These are phyloP conservation scores for Rhynchonycteris naso DNA, from an alignment of 2,797 vertebrate species.

Conservation along the genomic window DNA sequence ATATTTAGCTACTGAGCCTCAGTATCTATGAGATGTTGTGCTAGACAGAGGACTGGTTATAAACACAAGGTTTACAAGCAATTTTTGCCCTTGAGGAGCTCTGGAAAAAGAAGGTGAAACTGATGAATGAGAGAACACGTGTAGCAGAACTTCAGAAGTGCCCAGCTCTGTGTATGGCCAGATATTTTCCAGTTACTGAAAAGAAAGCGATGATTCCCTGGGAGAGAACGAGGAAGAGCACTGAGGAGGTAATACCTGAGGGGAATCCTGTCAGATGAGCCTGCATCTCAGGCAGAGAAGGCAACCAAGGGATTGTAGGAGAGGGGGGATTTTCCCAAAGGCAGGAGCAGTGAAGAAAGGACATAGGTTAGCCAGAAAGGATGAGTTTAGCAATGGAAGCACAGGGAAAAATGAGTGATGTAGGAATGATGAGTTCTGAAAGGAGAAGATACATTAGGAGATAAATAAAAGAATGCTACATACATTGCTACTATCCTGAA, in stretches of 20 bases:
- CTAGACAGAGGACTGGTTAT: background rate
- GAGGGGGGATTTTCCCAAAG: background rate
- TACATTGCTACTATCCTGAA: background rate
- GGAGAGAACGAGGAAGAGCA: background rate
- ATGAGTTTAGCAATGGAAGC: background rate
- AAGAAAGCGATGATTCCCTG: background rate
- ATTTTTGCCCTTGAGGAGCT: background rate
- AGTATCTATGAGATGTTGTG: background rate
- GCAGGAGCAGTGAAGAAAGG: background rate
- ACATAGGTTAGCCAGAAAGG: background rate
- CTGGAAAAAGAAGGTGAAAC: background rate
- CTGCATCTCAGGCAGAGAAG: background rate
- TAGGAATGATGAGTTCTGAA: background rate
- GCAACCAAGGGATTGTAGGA: background rate
- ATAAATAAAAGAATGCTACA: background rate
- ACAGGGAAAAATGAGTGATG: background rate
- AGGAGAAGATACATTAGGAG: conserved; percentile 32
- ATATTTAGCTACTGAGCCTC: background rate
- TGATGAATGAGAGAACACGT: background rate
- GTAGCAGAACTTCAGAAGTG: background rate
- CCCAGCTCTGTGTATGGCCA: background rate
- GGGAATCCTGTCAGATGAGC: background rate
- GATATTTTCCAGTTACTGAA: background rate
- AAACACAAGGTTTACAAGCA: background rate
- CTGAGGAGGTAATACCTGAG: background rate